Base-by-base conservation (phyloP, 2,888 invertebrate genomes). In the Caradrina kadenii region DNA sequence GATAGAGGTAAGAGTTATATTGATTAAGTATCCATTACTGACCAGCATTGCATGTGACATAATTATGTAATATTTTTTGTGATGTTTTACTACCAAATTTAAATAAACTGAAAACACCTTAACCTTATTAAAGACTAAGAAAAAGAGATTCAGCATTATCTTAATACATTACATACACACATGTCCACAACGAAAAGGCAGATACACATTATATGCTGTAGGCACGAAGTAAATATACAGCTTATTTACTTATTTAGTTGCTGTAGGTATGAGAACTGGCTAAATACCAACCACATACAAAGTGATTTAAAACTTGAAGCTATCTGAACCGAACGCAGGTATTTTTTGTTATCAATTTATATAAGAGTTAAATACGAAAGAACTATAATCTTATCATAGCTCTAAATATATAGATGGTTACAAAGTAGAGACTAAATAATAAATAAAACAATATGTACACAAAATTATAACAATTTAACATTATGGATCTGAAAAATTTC, bases 341-440 rank as follows among this genome's bases (percentile, higher is more conserved):
- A 59, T 60, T 64, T 60, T 64, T 50, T 63, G 66, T 39, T 68
- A 65, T 73, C 3, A 52, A 70, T 66, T 71, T 62, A 68, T 74
- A 67, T 56, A 65, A 56, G 69, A 62, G 62, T 63, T 66, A 62
- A 58, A 67, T 69, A 72, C 65, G 60, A 73, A 61, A 75, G 82
- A 86, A 87, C 86, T 82, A 84, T 81, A 86, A 87, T 86, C 73
- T 78, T 79, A 87, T 86, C 80, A 86, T 84, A 82, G 82, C 74
- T 73, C 82, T 70, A 69, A 70, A 71, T 80, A 72, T 67, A 80
- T 60, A 76, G 67, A 71, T 63, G 66, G 69, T 72, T 70, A 78
- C 67, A 81, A 73, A 72, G 81, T 76, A 78, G 73, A 79, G 76
- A 80, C 63, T 79, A 70, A 81, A 81, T 71, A 71, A 76, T 63